Percentiles rank a stretch among this genome's conserved stretches.
Evolutionary conservation across 2,888 invertebrate species (phyloP).

Genomic region (Philopedon plagiatum): DNA sequence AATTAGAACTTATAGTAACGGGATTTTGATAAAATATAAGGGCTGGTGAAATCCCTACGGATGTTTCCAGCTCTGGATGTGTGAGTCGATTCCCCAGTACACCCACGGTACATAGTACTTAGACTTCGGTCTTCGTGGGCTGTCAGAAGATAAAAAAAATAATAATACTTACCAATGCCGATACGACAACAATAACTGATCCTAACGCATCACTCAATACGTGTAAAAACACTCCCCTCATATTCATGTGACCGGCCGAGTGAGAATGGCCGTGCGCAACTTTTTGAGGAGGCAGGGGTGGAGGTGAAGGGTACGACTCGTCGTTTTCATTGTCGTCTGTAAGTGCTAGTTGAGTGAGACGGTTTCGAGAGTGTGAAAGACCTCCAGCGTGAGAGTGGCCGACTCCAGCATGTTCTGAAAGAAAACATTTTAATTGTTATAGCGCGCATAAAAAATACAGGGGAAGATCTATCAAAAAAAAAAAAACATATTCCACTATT

Average conservation of each 20-base stretch:
- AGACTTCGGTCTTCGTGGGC: too few relatives aligned
- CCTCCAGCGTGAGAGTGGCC: conserved; percentile 78
- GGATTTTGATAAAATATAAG: too few relatives aligned
- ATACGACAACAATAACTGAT: conserved; percentile 91
- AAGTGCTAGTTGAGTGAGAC: conserved; percentile 74
- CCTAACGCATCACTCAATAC: conserved; percentile 98
- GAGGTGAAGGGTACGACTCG: conserved; percentile 72
- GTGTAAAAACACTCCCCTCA: conserved; percentile 99
- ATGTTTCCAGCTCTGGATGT: too few relatives aligned
- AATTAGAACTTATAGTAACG: too few relatives aligned
- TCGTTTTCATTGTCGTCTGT: conserved; percentile 84
- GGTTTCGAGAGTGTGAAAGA: conserved; percentile 73
- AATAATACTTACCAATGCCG: conserved; percentile 72
- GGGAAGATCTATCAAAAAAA: too few relatives aligned
- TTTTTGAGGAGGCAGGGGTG: conserved; percentile 63
- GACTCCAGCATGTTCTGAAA: conserved; percentile 77
- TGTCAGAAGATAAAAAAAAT: too few relatives aligned
- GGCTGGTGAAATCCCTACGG: too few relatives aligned
- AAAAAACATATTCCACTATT: too few relatives aligned
- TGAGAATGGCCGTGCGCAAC: conserved; percentile 68
- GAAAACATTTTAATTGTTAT: not conserved
- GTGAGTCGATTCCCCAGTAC: too few relatives aligned
- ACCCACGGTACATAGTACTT: too few relatives aligned
- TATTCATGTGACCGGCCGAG: conserved; percentile 91
- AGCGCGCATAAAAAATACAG: too few relatives aligned